Evolutionary conservation across 2,113 vertebrate genomes (phyloP).

Genomic region (Zosterops pallidus): DNA sequence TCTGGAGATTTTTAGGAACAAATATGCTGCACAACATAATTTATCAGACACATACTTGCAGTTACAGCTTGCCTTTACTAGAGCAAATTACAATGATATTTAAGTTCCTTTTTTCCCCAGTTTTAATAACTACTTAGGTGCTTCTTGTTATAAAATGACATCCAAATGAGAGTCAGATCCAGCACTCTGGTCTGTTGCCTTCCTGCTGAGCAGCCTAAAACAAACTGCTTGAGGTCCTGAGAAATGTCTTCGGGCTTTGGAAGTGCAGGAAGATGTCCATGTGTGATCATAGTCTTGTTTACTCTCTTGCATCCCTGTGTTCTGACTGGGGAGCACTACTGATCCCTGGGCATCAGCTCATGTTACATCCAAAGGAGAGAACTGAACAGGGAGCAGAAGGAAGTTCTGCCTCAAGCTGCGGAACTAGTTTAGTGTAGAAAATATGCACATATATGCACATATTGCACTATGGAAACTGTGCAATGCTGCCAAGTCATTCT

Average conservation of each 20-base stretch:
- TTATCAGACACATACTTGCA: background rate
- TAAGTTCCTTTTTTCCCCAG: accelerated
- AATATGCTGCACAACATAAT: background rate
- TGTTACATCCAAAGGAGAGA: background rate
- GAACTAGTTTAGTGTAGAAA: background rate
- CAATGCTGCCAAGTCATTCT: background rate
- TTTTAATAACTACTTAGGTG: background rate
- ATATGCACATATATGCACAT: background rate
- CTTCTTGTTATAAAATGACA: background rate
- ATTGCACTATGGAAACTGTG: background rate
- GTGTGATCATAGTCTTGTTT: background rate
- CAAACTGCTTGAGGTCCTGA: background rate
- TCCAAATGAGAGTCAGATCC: background rate
- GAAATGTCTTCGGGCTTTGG: background rate
- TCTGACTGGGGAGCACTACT: background rate
- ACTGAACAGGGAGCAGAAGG: background rate
- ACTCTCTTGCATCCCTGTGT: background rate
- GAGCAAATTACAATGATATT: background rate
- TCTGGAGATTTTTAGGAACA: background rate
- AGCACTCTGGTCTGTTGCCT: background rate
- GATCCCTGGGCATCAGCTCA: background rate
- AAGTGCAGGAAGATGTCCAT: accelerated
- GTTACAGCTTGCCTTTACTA: background rate
- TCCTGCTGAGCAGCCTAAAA: background rate
- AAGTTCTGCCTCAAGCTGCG: background rate